These are phyloP conservation scores for Atlantisia rogersi DNA, from an alignment of 2,113 vertebrate genomes.

Conservation along the genomic window DNA sequence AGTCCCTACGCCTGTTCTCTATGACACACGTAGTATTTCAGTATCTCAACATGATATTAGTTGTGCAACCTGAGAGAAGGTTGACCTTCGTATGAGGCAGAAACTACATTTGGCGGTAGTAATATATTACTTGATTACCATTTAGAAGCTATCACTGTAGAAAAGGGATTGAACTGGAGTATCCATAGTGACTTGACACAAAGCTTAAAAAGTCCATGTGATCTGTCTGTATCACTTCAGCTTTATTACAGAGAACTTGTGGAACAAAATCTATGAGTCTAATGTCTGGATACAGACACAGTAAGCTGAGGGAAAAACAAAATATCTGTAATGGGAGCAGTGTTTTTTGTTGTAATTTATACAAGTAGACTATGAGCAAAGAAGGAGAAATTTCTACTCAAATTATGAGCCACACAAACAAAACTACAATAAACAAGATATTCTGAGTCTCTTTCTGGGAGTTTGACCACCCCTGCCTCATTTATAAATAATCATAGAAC, in stretches of 20 bases:
- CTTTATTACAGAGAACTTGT: not conserved
- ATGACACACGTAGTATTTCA: not conserved
- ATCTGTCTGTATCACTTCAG: not conserved
- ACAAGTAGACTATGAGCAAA: not conserved
- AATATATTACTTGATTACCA: not conserved
- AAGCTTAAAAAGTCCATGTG: not conserved
- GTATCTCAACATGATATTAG: not conserved
- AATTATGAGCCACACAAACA: not conserved
- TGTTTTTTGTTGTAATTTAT: not conserved
- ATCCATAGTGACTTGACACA: not conserved
- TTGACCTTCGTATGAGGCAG: not conserved
- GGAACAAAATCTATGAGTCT: not conserved
- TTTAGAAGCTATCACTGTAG: not conserved
- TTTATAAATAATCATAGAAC: not conserved
- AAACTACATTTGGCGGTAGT: not conserved
- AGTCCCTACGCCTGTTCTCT: not conserved
- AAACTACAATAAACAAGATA: not conserved
- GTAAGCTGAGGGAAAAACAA: not conserved
- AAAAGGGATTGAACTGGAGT: not conserved
- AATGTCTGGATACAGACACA: not conserved
- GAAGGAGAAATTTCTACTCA: not conserved
- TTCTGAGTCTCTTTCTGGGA: not conserved
- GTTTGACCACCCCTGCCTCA: accelerated
- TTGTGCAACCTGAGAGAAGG: constrained; percentile 35
- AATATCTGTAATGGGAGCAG: not conserved